Evolutionary conservation across 30 jellyfish, hydroid and myxozoan genomes (phyloP).

Genomic region (Chironex yamaguchii): DNA sequence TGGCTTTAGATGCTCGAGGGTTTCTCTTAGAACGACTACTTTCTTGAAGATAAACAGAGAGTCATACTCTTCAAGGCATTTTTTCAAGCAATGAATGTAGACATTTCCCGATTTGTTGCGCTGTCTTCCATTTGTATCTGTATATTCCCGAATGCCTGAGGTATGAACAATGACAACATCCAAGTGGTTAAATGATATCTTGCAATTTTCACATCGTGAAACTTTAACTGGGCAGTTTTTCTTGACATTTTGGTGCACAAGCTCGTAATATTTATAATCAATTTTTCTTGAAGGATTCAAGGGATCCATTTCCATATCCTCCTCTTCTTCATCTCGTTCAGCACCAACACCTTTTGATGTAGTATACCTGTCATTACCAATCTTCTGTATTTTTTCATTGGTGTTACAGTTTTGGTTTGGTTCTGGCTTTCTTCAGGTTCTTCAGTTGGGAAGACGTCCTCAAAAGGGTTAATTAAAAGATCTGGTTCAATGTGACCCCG

Average conservation of each 20-base stretch:
- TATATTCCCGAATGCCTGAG: slow-evolving; percentile 46
- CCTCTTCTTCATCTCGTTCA: slow-evolving; percentile 48
- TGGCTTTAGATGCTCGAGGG: too few species aligned
- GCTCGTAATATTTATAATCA: slow-evolving; percentile 5
- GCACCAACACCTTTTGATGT: slow-evolving; percentile 16
- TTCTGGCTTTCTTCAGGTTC: slow-evolving; percentile 9
- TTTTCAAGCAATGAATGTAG: too few species aligned
- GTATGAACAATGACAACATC: slow-evolving; percentile 51
- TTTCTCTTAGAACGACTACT: too few species aligned
- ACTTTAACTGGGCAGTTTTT: slow-evolving; percentile 41
- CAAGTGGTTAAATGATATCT: slow-evolving; percentile 35
- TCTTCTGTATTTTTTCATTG: slow-evolving; percentile 14
- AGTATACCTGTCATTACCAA: slow-evolving; percentile 18
- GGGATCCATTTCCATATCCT: slow-evolving; percentile 47
- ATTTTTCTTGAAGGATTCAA: slow-evolving; percentile 40
- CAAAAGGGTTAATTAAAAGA: slow-evolving; percentile 34
- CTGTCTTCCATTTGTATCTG: slow-evolving; percentile 47
- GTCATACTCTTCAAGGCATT: too few species aligned
- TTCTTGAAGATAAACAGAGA: too few species aligned
- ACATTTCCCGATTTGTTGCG: background rate
- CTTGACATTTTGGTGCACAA: slow-evolving; percentile 61
- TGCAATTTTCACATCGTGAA: slow-evolving; percentile 64
- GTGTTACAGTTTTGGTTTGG: slow-evolving; percentile 25
- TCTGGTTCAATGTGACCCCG: slow-evolving; percentile 48
- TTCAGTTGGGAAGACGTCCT: slow-evolving; percentile 31